Base-by-base conservation (phyloP, 2,113 vertebrate genomes). In the Protomyctophum bolini region DNA sequence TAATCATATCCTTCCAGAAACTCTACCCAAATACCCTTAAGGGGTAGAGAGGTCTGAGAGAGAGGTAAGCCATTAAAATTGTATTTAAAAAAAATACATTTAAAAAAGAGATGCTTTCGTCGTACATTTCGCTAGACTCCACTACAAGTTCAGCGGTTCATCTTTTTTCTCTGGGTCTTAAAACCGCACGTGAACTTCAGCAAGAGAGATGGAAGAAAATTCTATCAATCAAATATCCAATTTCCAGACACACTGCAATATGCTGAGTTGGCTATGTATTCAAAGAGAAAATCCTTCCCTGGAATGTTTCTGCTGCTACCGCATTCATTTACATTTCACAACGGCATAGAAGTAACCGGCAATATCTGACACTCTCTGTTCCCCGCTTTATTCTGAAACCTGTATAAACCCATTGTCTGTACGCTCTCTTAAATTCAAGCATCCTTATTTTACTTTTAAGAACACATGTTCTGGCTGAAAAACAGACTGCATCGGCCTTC, bases 21-120 rank as follows among this genome's bases (percentile, higher is more conserved):
- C 89, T 91, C 73, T 77, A 82, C 75, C 87, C 86, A 92, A 91
- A 92, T 90, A 91, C 88, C 93, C 92, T 91, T 83, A 91, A 92
- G 92, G 91, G 81, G 77, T 83, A 75, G 66, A 87, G 73, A 70
- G 87, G 84, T 87, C 83, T 87, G 87, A 87, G 84, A 71, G 83
- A 93, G 87, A 92, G 86, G 89, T 89, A 90, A 88, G 87, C 89
- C 88, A 91, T 91, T 92, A 93, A 92, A 93, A 88, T 85, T 51
- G 75, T 85, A 82, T 89, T 84, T 91, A 74, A 75, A 68, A 89
- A 41, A 41, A 41, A 41, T 4, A 41, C 21, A 21, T 21, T 21
- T 21, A 41, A 6, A 41, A 6, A 41, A 41, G 33, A 86, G 73
- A 89, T 79, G 83, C 84, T 91, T 89, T 87, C 86, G 91, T 87